phyloP scores from a whole-genome alignment of 2,797 vertebrate genomes.

The Malurus splendens region DNA sequence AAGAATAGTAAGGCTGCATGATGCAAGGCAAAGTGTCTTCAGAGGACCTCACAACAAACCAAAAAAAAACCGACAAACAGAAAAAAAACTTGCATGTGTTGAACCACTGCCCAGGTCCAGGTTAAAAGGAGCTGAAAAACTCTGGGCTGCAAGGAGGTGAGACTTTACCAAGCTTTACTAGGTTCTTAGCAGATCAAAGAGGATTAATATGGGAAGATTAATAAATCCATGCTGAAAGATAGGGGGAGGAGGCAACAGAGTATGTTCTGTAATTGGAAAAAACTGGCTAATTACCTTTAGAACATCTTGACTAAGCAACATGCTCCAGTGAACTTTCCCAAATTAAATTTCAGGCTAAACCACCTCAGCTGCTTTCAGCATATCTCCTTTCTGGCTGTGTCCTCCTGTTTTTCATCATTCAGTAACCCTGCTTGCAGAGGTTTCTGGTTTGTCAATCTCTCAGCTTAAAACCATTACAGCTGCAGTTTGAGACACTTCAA shows the following conservation, averaged over 20 bases:
- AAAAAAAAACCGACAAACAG: background rate
- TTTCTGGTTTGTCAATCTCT: background rate
- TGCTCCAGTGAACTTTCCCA: background rate
- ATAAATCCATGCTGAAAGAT: background rate
- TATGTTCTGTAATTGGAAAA: background rate
- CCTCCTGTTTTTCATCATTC: background rate
- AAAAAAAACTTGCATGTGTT: background rate
- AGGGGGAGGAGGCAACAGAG: background rate
- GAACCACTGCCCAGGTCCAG: background rate
- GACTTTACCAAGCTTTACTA: background rate
- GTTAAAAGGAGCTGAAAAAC: background rate
- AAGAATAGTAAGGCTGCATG: background rate
- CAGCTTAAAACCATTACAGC: background rate
- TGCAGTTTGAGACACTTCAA: background rate
- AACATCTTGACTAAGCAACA: background rate
- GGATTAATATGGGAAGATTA: background rate
- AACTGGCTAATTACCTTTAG: background rate
- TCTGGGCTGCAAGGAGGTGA: background rate
- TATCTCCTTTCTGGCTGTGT: background rate
- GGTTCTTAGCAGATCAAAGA: background rate
- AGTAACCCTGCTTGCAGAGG: background rate
- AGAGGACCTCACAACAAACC: background rate
- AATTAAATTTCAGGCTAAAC: background rate
- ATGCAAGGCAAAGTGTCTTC: background rate
- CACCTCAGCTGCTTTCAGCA: background rate